Base-by-base conservation (phyloP, 2,888 invertebrate genomes). In the Syrphus vitripennis region DNA sequence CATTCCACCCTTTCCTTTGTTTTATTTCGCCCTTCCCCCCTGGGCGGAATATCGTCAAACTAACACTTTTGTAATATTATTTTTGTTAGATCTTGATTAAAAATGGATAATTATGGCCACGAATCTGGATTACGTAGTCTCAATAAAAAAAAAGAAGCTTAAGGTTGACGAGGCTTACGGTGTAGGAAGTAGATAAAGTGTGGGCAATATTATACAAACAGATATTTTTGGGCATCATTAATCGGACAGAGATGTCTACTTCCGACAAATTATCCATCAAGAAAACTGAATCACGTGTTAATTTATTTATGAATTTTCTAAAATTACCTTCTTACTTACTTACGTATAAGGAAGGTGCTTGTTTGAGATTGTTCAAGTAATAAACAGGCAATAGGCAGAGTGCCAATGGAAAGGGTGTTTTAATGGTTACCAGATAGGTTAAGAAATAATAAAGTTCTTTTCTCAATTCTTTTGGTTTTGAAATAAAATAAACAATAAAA, bases 201-300 rank as follows among this genome's bases (percentile, higher is more conserved):
- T 42, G 16, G 61, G 69, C 63, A 65, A 57, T 65, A n/a, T n/a
- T n/a, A n/a, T n/a, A 75, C 71, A 80, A 71, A 67, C 26, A 80
- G 45, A 65, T 79, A 76, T 80, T 76, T n/a, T 72, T 80, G 70
- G 50, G 31, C 50, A 37, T 67, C 67, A 80, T 84, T 84, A 84
- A 57, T 71, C 86, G 81, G 72, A 81, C 69, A 86, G 69, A 63
- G 42, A 42, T 61, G 78, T 59, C 29, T 76, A 80, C 70, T 82
- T 86, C 70, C 50, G 81, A 82, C 77, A 86, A 86, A 86, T 77
- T 86, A 82, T 74, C 77, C 86, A 86, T 86, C 81, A 72, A 74
- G 82, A 45, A 76, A 82, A 74, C 82, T 57, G 72, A 78, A 86
- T 78, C 77, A 86, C 82, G 77, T 86, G 86, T 82, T 86, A 86